Base-by-base conservation (phyloP, 2,888 invertebrate species). In the Listrodromus nycthemerus region DNA sequence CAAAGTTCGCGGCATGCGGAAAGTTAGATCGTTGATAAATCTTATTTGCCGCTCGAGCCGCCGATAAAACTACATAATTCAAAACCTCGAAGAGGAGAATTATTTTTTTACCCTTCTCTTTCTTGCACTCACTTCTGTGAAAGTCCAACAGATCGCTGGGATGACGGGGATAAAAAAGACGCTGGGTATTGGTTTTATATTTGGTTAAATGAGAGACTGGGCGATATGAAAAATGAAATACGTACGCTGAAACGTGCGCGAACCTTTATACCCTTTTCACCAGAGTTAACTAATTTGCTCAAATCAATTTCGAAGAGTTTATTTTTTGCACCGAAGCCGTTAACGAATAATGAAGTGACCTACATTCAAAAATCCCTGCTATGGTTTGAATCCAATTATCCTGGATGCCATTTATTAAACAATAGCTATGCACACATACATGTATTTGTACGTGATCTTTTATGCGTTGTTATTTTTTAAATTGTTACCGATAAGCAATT, bases 341-440 rank as follows among this genome's bases (percentile, higher is more conserved):
- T 67, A 74, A 52, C 45, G 67, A 61, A 74, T 74, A 74, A 27
- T 67, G 45, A 70, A 16, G 50, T 33, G 58, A 19, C 33, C 33
- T 16, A 50, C 5, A 33, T 69, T 52, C 50, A 13, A 45, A 45
- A 73, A 55, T 73, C 19, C 16, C 16, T n/a, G 61, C 16, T 16
- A 4, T 21, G 27, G n/a, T 30, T 30, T 6, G 61, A 30, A 61
- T 61, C 27, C 27, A 61, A 61, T 58, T 55, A 30, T 16, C 30
- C 27, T 30, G 13, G 27, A 61, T 61, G 27, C 30, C 13, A 45
- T 61, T 61, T 27, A 61, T 27, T 5, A 27, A 30, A 10, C 30
- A 6, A 13, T 19, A 37, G 19, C 52, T 30, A 19, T 45, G 4
- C 41, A 45, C 41, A 41, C 13, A 41, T 13, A 41, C 10, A 33